Evolutionary conservation across 2,797 vertebrate genomes (phyloP).

Genomic region (Premnoplex brunnescens): DNA sequence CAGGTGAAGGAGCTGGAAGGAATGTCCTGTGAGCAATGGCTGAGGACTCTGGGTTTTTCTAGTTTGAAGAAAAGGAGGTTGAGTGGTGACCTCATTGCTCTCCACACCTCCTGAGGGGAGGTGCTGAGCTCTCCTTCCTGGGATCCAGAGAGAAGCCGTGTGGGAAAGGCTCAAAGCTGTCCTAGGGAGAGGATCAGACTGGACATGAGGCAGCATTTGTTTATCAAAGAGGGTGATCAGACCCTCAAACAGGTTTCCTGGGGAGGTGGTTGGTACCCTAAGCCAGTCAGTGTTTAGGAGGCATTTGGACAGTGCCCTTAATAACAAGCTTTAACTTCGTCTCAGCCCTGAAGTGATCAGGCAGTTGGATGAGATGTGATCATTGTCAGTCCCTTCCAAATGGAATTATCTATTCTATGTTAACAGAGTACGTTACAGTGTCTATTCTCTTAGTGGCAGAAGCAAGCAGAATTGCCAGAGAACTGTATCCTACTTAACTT

Average conservation of each 20-base stretch:
- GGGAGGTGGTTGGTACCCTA: background rate
- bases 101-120: background rate
- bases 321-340: background rate
- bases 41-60: background rate
- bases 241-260: background rate
- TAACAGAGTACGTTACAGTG: background rate
- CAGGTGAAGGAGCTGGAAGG: background rate
- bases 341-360: background rate
- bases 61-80: background rate
- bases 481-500: background rate
- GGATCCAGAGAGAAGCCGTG: fast-evolving
- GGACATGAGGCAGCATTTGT: background rate
- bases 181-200: background rate
- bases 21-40: background rate
- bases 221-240: background rate
- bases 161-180: background rate
- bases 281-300: fast-evolving
- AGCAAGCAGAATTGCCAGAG: background rate
- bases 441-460: background rate
- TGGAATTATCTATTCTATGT: background rate
- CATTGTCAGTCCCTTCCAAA: background rate
- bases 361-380: background rate
- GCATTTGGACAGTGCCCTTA: background rate
- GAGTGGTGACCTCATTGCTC: background rate
- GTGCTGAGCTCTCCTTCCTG: background rate